Base-by-base conservation (phyloP, 2,113 vertebrate genomes). In the Siniperca chuatsi region DNA sequence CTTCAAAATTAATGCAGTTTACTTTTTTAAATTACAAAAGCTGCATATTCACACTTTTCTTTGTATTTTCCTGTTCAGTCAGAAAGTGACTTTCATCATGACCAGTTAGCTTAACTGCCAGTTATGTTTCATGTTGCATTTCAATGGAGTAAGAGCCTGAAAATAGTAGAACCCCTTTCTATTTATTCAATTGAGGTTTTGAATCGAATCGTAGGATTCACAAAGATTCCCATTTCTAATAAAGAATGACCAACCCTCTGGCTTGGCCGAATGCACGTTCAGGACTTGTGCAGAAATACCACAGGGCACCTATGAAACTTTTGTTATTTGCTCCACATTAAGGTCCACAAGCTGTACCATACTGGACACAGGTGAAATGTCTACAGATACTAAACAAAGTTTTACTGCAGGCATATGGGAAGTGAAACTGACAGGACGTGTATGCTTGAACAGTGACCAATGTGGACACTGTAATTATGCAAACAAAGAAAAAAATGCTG, bases 401-500 rank as follows among this genome's bases (percentile, higher is more conserved):
- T 57, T 52, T 52, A 73, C 25, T 79, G 57, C 8, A 0, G 68
- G 25, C 21, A 29, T 48, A 40, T 11, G 13, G 11, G 52, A 78
- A 69, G 60, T 16, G 6, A 80, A 68, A 58, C 2, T 29, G 48
- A 71, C 64, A 81, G 8, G 55, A 50, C 23, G 58, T 40, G n/a
- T 37, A 21, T 69, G 42, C 61, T 55, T 85, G 12, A 57, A 78
- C 13, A 54, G 8, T 78, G 48, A 54, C 20, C 21, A 33, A 4
- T 37, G 21, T 78, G 29, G n/a, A 80, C 37, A 67, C 46, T 79
- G 25, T 50, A 75, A 77, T 55, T 18, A 77, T 21, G 78, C 25
- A 83, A 84, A 74, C 67, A 81, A 68, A 65, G 10, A 61, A 76
- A 66, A 23, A 72, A 58, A 52, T 42, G 33, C 10, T 35, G 13